Base-by-base conservation (phyloP, 2,888 invertebrate genomes). In the Monopis laevigella region DNA sequence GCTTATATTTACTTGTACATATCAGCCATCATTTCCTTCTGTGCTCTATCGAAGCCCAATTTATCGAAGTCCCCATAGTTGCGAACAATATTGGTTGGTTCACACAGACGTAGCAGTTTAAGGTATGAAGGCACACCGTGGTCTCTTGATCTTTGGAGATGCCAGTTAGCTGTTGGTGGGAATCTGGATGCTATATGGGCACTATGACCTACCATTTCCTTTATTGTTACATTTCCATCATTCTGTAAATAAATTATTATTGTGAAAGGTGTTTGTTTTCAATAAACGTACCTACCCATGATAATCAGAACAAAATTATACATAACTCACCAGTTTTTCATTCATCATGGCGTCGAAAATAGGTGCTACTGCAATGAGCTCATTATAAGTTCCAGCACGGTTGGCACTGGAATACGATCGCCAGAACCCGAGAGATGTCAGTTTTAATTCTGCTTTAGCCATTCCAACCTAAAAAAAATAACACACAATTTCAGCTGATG, bases 51-150 rank as follows among this genome's bases (percentile, higher is more conserved):
- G 51, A 84, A 83, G 51, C 86, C 84, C 40, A 84, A 65, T 39
- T 81, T 75, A 24, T 71, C 64, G 40, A 88, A 75, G 55, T 86
- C 85, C 1, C 84, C 84, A 45, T 86, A 87, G 5, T 68, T 66
- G 50, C 83, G 82, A 18, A 75, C 64, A 8, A 55, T 58, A 1
- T 74, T 59, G 56, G 86, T 80, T 0, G 78, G 75, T 21, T 84
- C 81, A 53, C 92, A 94, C 43, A 88, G 72, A 35, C 86, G 82
- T 27, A 92, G 55, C 41, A 87, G 89, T 12, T 86, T 74, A 0
- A 86, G 63, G 58, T 94, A 95, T 0, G 89, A 82, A 0, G 92
- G 84, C 2, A 93, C 75, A 0, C 93, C 94, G 52, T 94, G 93
- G 62, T 94, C 94, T 17, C 94, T 82, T 1, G 86, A 64, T 14